Percentiles rank a stretch among this genome's conserved stretches.
phyloP scores from a whole-genome alignment of 2,113 vertebrate genomes.

The Podarcis cretensis region DNA sequence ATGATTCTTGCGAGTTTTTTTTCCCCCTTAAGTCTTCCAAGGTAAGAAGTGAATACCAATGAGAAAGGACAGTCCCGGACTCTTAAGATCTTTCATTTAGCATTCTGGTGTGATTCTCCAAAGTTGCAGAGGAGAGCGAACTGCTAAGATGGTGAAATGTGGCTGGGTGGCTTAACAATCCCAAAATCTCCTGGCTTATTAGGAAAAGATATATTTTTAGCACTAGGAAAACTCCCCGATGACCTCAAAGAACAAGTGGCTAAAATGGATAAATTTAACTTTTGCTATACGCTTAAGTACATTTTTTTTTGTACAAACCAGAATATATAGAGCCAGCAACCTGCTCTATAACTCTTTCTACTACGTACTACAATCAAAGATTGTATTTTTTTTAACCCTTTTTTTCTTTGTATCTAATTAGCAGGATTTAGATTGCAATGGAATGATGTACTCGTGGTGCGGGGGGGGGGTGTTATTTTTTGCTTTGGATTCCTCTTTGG shows the following conservation, averaged over 20 bases:
- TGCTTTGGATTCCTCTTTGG: background rate
- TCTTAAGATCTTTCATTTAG: slow-evolving; percentile 1
- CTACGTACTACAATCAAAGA: background rate
- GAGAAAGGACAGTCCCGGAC: background rate
- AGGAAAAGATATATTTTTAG: background rate
- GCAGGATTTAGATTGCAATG: background rate
- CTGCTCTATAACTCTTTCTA: background rate
- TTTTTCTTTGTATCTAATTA: slow-evolving; percentile 22
- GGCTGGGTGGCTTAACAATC: background rate
- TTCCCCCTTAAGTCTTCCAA: accelerated
- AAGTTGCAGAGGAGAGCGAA: background rate
- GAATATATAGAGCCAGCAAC: background rate
- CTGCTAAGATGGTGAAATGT: background rate
- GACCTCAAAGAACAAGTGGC: background rate
- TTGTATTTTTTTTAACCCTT: background rate
- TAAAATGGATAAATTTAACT: background rate
- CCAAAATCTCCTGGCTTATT: accelerated
- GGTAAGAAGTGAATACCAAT: background rate
- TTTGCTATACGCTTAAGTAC: background rate
- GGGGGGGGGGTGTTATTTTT: too few species aligned
- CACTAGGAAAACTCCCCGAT: background rate
- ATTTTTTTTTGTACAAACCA: background rate
- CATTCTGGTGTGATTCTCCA: background rate
- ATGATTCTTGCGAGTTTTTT: background rate
- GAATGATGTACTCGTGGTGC: background rate